Conservation (phyloP, 2,113 vertebrate species). For the Drymodes brunneopygia region DNA sequence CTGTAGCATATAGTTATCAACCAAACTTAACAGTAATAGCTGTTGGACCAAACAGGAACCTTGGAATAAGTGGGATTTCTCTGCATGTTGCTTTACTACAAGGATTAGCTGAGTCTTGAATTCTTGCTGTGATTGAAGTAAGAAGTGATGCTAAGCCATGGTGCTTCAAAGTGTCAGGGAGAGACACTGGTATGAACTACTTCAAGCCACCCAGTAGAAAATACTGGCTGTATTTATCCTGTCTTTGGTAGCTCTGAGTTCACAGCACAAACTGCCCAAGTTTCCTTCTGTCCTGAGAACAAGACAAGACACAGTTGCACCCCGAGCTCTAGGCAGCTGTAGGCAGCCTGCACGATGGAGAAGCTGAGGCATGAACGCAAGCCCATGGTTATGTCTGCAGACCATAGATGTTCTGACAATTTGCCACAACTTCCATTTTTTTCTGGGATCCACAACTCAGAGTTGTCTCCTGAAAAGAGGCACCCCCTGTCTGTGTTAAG, state of each 20-base stretch:
- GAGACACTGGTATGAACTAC: background rate
- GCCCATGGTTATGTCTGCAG: background rate
- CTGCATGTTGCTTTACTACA: conserved; percentile 80
- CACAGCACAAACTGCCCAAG: background rate
- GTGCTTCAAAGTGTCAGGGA: background rate
- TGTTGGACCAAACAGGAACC: conserved; percentile 53
- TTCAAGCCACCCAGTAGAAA: background rate
- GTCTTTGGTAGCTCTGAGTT: background rate
- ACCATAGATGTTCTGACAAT: background rate
- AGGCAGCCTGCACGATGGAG: background rate
- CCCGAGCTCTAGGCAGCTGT: background rate
- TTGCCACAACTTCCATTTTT: background rate
- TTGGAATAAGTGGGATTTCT: conserved; percentile 67
- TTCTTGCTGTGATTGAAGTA: conserved; percentile 82
- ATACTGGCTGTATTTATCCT: background rate
- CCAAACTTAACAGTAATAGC: conserved; percentile 81
- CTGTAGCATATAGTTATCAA: conserved; percentile 84
- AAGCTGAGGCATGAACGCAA: accelerated
- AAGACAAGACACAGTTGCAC: background rate
- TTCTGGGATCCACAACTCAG: background rate
- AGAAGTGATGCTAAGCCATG: background rate
- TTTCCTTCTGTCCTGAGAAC: background rate
- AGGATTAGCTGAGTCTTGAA: conserved; percentile 77
- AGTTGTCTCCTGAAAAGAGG: background rate
- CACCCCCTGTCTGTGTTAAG: background rate